phyloP scores from a whole-genome alignment of 2,113 vertebrate genomes.

The Entomyzon cyanotis region DNA sequence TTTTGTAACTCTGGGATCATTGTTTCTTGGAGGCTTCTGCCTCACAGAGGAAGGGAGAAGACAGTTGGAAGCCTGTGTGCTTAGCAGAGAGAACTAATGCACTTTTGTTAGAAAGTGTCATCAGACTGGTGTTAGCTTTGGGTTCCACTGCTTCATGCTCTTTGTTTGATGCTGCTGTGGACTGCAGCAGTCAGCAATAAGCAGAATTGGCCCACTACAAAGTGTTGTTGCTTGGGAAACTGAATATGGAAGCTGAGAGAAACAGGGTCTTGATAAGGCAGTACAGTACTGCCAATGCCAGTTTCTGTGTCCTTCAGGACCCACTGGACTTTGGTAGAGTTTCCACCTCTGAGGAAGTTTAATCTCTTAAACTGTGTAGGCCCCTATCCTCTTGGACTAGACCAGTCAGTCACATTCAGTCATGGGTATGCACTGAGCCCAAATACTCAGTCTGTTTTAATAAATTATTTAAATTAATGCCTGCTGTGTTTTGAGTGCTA shows the following conservation, averaged over 20 bases:
- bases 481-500: background rate
- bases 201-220: background rate
- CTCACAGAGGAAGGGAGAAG: background rate
- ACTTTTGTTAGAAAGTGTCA: background rate
- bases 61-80: background rate
- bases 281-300: background rate
- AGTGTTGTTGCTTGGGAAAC: background rate
- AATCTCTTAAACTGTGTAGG: background rate
- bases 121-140: background rate
- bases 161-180: background rate
- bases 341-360: background rate
- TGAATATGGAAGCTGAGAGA: background rate
- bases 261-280: fast-evolving
- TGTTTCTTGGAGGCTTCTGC: background rate
- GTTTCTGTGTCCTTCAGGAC: background rate
- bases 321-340: background rate
- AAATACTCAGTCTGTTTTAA: background rate
- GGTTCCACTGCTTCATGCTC: background rate
- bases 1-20: background rate
- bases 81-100: background rate
- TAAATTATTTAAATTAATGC: background rate
- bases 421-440: background rate
- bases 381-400: background rate
- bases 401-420: background rate
- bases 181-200: background rate